These are phyloP conservation scores for Apamea crenata DNA, from an alignment of 2,888 invertebrate genomes.

Conservation along the genomic window DNA sequence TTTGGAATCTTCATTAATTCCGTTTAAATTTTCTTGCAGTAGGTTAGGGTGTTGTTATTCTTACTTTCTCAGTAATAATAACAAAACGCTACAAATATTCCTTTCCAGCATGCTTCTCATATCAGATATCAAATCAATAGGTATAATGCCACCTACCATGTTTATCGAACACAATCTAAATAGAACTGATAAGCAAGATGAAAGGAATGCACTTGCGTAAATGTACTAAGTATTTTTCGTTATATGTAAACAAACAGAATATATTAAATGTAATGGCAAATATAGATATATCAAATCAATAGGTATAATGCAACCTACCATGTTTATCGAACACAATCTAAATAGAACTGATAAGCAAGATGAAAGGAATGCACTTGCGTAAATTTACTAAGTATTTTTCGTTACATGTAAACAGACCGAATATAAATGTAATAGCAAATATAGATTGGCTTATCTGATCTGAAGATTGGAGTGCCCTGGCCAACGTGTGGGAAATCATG, in stretches of 20 bases:
- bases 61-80: neutral
- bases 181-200: conserved; percentile 67
- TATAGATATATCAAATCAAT: conserved; percentile 56
- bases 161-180: conserved; percentile 68
- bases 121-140: conserved; percentile 53
- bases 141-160: conserved; percentile 41
- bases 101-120: conserved; percentile 26
- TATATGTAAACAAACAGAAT: conserved; percentile 29
- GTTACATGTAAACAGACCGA: conserved; percentile 23
- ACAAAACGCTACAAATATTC: conserved; percentile 27
- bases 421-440: conserved; percentile 49
- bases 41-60: neutral
- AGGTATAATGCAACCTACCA: conserved; percentile 39
- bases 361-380: conserved; percentile 68
- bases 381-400: conserved; percentile 53
- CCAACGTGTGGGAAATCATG: conserved; percentile 63
- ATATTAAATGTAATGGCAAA: conserved; percentile 46
- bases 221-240: conserved; percentile 43
- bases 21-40: neutral
- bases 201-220: conserved; percentile 68
- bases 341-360: conserved; percentile 67
- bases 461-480: conserved; percentile 47
- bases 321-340: conserved; percentile 67
- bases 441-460: conserved; percentile 63
- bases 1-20: neutral